phyloP scores from a whole-genome alignment of 2,888 invertebrate genomes.

The Pollenia angustigena region DNA sequence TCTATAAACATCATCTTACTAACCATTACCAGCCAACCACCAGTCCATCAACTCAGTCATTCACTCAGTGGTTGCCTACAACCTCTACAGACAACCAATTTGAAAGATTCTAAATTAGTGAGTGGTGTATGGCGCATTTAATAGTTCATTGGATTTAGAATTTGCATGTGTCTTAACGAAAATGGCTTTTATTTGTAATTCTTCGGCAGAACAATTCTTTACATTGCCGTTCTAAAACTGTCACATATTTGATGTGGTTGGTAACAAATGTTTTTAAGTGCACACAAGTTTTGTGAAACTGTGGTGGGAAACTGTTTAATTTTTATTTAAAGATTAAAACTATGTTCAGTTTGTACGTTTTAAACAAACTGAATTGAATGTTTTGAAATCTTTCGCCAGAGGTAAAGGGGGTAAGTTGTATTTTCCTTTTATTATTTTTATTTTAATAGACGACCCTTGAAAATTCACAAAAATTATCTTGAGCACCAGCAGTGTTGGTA shows the following conservation, averaged over 20 bases:
- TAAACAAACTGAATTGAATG: too few species aligned
- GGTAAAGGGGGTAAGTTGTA: too few species aligned
- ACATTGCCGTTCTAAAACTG: conserved; percentile 67
- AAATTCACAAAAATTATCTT: too few species aligned
- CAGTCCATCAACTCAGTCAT: conserved; percentile 2
- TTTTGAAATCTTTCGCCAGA: too few species aligned
- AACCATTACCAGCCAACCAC: conserved; percentile 6
- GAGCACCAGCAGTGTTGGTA: too few species aligned
- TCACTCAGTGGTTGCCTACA: conserved; percentile 43
- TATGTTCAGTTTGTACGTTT: background rate
- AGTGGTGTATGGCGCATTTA: conserved; percentile 55
- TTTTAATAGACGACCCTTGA: too few species aligned
- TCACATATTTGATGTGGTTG: conserved; percentile 60
- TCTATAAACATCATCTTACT: background rate
- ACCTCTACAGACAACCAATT: conserved; percentile 57
- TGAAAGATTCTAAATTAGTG: conserved; percentile 66
- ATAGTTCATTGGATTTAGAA: conserved; percentile 51
- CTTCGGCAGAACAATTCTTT: conserved; percentile 12
- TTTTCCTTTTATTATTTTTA: too few species aligned
- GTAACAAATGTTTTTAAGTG: conserved; percentile 9
- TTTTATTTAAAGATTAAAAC: conserved; percentile 6
- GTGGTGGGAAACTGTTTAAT: conserved; percentile 60
- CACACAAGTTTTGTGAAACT: conserved; percentile 12
- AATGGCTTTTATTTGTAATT: conserved; percentile 5
- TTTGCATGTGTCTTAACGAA: conserved; percentile 63